Conservation (phyloP, 2,113 vertebrate genomes). For the Burhinus oedicnemus region DNA sequence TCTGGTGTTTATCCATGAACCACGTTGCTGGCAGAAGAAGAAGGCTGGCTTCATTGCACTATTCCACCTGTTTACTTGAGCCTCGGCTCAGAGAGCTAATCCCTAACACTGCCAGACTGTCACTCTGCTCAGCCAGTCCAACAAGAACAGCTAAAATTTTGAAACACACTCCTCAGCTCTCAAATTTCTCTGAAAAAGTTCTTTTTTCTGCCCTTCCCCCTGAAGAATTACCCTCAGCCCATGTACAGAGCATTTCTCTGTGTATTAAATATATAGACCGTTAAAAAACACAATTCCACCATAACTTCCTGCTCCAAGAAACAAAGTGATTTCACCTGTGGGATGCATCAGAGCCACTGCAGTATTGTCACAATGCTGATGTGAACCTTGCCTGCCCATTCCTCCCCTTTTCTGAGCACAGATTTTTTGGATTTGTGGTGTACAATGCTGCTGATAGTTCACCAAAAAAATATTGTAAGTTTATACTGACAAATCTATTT, state of each 20-base stretch:
- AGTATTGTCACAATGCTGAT: neutral
- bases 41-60: constrained; percentile 38
- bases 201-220: neutral
- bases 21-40: constrained; percentile 30
- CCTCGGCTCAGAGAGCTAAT: neutral
- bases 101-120: constrained; percentile 17
- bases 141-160: constrained; percentile 9
- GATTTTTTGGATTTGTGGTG: neutral
- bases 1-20: constrained; percentile 59
- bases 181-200: neutral
- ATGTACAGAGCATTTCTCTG: neutral
- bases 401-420: neutral
- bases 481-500: constrained; percentile 5
- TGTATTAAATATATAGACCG: neutral
- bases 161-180: neutral
- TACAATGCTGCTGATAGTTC: neutral
- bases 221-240: neutral
- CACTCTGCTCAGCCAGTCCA: neutral
- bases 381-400: neutral
- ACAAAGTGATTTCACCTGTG: neutral
- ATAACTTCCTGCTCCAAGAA: neutral
- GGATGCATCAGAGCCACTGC: neutral
- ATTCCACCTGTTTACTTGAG: constrained; percentile 68
- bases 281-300: neutral
- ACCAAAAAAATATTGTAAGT: neutral